Base-by-base conservation (phyloP, 1,140 invertebrate species). In the Ruditapes philippinarum region DNA sequence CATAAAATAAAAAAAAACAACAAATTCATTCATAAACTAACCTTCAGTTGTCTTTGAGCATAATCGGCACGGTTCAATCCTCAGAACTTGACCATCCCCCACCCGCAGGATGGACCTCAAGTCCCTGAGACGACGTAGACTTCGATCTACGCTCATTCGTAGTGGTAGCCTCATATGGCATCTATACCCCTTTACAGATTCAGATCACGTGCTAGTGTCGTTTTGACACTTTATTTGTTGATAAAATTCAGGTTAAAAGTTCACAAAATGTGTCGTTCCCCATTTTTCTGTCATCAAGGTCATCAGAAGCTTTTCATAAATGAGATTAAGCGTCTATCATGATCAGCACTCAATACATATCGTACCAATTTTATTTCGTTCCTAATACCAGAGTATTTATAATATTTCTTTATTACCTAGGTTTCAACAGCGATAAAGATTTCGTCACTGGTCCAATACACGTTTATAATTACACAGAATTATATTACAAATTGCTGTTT, bases 11-110 rank as follows among this genome's bases (percentile, higher is more conserved):
- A n/a, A n/a, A n/a, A n/a, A n/a, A n/a, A n/a, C n/a, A n/a, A n/a
- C n/a, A n/a, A n/a, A n/a, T n/a, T n/a, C n/a, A n/a, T n/a, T n/a
- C n/a, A n/a, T n/a, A 49, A 74, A 45, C 70, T 79, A 3, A 89
- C 80, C 79, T 82, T 82, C 49, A 45, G 45, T 31, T 51, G 87
- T 38, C 36, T 54, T 89, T 57, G 87, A 82, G 54, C 79, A 89
- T 7, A 33, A 5, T 38, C 87, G 68, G 78, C 87, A 89, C 28
- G 87, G 87, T 83, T 89, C 87, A 22, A 89, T 89, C 78, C 79
- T 73, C 25, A 89, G 65, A 33, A 85, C 28, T 14, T 60, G 68
- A 33, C 70, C 74, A 49, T 78, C 33, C 68, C 79, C 79, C 49
- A 65, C 68, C 78, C 80, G 68, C 42, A 88, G 57, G 25, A 89